Base-by-base conservation (phyloP, 2,888 invertebrate species). In the Aleiodes testaceus region DNA sequence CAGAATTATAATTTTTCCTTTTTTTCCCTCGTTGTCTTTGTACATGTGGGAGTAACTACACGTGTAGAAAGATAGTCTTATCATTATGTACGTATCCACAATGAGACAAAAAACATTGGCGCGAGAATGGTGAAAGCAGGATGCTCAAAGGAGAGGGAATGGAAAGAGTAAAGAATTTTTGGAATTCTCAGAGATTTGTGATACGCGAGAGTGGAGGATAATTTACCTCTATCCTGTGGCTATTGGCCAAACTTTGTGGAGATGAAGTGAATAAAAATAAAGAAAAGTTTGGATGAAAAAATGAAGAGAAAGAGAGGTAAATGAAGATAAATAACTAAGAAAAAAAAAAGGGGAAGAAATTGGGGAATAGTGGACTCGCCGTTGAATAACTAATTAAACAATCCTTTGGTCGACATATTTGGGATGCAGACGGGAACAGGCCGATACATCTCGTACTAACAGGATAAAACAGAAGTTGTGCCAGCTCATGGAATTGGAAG, bases 391-490 rank as follows among this genome's bases (percentile, higher is more conserved):
- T 86, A 87, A 86, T 86, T 87, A 86, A 87, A 85, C 84, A 86
- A 86, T 86, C 85, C 84, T 80, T n/a, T 78, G 79, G 79, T 72
- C 78, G 80, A 82, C 78, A 79, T 79, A 80, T 78, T 80, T 79
- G 79, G 76, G 79, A 80, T 71, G 78, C 79, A 80, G 81, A 81
- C 82, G 82, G 78, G 81, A 85, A 85, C 85, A 84, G 86, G 84
- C 81, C 84, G 86, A 85, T 86, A 87, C 87, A 86, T 85, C 85
- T 84, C 85, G 86, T 87, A 83, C 85, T 85, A 86, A 86, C 86
- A 85, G 84, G 84, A 84, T 82, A 81, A 47, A 86, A 87, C 86
- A 86, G 86, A 82, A 86, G 86, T 86, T 82, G 83, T 70, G 73
- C 59, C 59, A 59, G 59, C 59, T 59, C 59, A 53, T 63, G 36